Evolutionary conservation across 2,888 invertebrate genomes (phyloP), one percentile per base, ranked within the genome.

Genomic region (Nymphalis urticae): DNA sequence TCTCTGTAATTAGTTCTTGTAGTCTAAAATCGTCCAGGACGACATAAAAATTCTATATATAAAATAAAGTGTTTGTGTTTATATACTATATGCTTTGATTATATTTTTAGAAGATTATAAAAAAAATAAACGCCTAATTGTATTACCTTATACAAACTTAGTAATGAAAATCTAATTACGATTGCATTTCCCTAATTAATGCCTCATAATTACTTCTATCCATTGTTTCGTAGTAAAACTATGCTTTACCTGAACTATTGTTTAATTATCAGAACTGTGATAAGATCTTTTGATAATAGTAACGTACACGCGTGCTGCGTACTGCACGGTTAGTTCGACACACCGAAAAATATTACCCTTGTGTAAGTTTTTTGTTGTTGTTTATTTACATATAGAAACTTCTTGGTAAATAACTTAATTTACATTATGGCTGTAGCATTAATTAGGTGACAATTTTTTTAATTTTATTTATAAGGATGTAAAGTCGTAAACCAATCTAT

Each of bases 151-250:
- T 56, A 4, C 17, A 36, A 58, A 50, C 62, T 19, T 59, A 42
- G 51, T 48, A 76, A 78, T 77, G 77, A 79, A 79, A 59, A 80
- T 79, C 64, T 59, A 51, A 64, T 64, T 70, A 17, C 61, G 58
- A 58, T 72, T 67, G 59, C 62, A 60, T 67, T 72, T 64, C 42
- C 64, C 68, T 72, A 72, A 70, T 70, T 62, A 72, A 66, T 70
- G 68, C 48, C 64, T 64, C 48, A 72, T 70, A 64, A 70, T 72
- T 69, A 66, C 66, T 58, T 66, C 17, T 68, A 61, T 68, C 68
- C 68, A 72, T 72, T 72, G 72, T 72, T 72, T 72, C 24, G 61
- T 69, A 62, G 68, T 64, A 68, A 70, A 59, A 63, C 70, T 68
- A 66, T 48, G 64, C 66, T 68, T 68, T 64, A 69, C 59, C 66